A percentile compares a stretch with the other conserved stretches of the same genome.
These are phyloP conservation scores for Thelaira solivaga DNA, from an alignment of 2,888 invertebrate species.

Conservation along the genomic window DNA sequence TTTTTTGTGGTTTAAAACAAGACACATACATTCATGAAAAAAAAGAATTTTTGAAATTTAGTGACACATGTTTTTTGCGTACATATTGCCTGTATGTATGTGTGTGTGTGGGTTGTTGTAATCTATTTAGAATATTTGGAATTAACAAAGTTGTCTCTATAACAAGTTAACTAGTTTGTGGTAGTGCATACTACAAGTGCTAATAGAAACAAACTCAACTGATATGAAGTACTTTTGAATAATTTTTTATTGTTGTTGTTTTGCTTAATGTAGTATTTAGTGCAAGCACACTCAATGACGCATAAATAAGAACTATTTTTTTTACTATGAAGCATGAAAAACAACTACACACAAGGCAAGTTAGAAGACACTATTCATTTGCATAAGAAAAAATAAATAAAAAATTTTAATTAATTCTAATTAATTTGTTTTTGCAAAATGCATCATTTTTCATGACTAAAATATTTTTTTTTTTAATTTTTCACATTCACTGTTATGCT, in stretches of 20 bases:
- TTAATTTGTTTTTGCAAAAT: too few relatives aligned
- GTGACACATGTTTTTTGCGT: conserved; percentile 9
- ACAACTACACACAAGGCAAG: too few relatives aligned
- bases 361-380: too few relatives aligned
- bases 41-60: background rate
- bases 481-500: too few relatives aligned
- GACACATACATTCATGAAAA: too few relatives aligned
- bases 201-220: conserved; percentile 19
- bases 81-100: background rate
- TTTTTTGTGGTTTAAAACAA: conserved; percentile 38
- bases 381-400: too few relatives aligned
- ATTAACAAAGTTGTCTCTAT: conserved; percentile 41
- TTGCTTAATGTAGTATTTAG: background rate
- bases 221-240: background rate
- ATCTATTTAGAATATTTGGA: conserved; percentile 31
- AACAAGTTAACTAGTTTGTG: conserved; percentile 38
- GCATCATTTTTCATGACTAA: too few relatives aligned
- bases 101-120: background rate
- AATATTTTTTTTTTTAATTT: too few relatives aligned
- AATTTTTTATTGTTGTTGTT: background rate
- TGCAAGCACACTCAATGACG: background rate
- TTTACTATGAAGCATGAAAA: too few relatives aligned
- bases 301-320: too few relatives aligned
- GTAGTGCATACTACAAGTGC: background rate
- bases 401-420: too few relatives aligned